phyloP scores from a whole-genome alignment of 2,113 vertebrate species.

The Hemibagrus wyckioides region DNA sequence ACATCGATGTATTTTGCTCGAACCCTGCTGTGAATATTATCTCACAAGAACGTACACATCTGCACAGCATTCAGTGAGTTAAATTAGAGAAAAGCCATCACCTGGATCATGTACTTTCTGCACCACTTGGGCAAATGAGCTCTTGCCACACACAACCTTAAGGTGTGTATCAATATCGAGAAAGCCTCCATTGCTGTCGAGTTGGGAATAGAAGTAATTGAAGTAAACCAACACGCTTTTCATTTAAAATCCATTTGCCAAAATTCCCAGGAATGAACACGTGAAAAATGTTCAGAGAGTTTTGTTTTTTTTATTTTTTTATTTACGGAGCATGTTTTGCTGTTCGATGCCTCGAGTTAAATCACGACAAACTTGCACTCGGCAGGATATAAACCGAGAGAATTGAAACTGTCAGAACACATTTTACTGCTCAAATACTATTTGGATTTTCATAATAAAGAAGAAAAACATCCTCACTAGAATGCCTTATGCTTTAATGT shows the following conservation, averaged over 20 bases:
- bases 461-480: neutral
- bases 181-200: constrained; percentile 18
- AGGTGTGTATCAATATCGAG: constrained; percentile 12
- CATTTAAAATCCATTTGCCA: constrained; percentile 35
- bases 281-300: neutral
- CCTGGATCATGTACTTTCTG: constrained; percentile 10
- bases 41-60: neutral
- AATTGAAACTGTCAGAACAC: neutral
- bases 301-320: neutral
- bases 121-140: constrained; percentile 22
- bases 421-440: neutral
- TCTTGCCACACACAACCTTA: constrained; percentile 19
- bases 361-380: constrained; percentile 15
- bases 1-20: neutral
- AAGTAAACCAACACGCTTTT: constrained; percentile 41
- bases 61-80: constrained; percentile 15
- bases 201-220: constrained; percentile 34
- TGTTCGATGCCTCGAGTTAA: constrained; percentile 20
- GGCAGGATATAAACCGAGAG: neutral
- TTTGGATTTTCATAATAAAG: neutral
- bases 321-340: constrained; percentile 5
- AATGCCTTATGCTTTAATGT: neutral
- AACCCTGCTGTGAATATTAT: neutral
- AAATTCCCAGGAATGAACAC: constrained; percentile 6
- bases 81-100: constrained; percentile 9